Evolutionary conservation across 2,888 invertebrate species (phyloP), one percentile per base, ranked within the genome.

Genomic region (Drosophila vallismaia): DNA sequence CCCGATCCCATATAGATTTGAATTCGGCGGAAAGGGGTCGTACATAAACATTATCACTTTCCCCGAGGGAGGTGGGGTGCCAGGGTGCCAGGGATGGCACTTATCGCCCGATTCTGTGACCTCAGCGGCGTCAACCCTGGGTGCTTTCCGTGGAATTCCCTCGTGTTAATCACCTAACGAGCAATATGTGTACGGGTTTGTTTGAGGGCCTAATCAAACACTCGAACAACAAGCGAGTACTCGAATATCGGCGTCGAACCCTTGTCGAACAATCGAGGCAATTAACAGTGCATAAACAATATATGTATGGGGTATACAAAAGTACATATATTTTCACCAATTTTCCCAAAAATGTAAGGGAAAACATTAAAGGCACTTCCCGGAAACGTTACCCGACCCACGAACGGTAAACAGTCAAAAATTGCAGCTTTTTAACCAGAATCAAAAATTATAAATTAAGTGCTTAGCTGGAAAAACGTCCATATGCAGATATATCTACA

Each of bases 221-320:
- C 63, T 50, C 33, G 12, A 14, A 19, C 31, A 36, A 36, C 36
- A 36, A 36, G 36, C 36, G 10, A 14, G 29, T 28, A 53, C 12
- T 31, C 57, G 10, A 38, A 19, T 31, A 46, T 36, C 36, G 45
- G 26, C 40, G 51, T 44, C 51, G 51, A 58, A 58, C 42, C 53
- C n/a, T 28, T 52, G 68, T 63, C 44, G 46, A 62, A 55, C 67
- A 62, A 56, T 66, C 63, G 63, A 58, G 60, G 64, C 76, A 76
- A 83, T 82, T 71, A 75, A 72, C 73, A 71, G 46, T 55, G 70
- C 70, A 71, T 66, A 57, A 6, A 19, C 19, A 19, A 19, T 19
- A 19, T 19, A 19, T 19, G 19, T 19, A 14, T 14, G 14, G 14
- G 14, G 14, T 14, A 14, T 14, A 14, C 14, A 10, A 4, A 33